A percentile compares a stretch with the other conserved stretches of the same genome.
Evolutionary conservation across 2,797 vertebrate genomes (phyloP).

Genomic region (Benthosema pterotum): DNA sequence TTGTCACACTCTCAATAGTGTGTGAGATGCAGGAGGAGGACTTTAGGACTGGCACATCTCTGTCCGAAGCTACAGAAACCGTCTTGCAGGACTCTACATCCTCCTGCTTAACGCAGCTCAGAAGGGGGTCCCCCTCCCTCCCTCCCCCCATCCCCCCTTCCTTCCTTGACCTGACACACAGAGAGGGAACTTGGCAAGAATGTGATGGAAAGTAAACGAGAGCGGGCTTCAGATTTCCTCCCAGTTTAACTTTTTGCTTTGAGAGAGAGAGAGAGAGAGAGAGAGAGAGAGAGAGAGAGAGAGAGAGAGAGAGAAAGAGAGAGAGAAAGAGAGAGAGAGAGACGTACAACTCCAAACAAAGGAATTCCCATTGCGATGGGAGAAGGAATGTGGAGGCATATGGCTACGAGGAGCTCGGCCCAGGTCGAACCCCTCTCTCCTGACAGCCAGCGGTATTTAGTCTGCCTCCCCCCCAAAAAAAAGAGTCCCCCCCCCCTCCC

Average conservation of each 20-base stretch:
- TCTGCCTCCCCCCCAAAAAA: conserved; percentile 69
- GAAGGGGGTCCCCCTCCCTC: conserved; percentile 23
- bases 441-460: conserved; percentile 70
- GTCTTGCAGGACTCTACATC: conserved; percentile 9
- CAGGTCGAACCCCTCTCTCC: conserved; percentile 61
- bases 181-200: conserved; percentile 51
- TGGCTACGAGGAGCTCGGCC: conserved; percentile 58
- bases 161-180: conserved; percentile 9
- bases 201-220: conserved; percentile 57
- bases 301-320: conserved; percentile 42
- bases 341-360: conserved; percentile 69
- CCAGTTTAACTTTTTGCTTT: conserved; percentile 49
- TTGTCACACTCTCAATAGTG: too few species aligned
- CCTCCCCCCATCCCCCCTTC: too few species aligned
- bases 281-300: conserved; percentile 41
- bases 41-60: neutral
- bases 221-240: conserved; percentile 63
- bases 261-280: conserved; percentile 41
- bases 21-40: too few species aligned
- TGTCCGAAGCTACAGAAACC: conserved; percentile 1
- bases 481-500: conserved; percentile 44
- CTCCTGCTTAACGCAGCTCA: conserved; percentile 25
- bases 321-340: conserved; percentile 41
- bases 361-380: conserved; percentile 73
- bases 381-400: conserved; percentile 76